Percentiles rank a stretch among this genome's conserved stretches.
phyloP scores from a whole-genome alignment of 1,140 invertebrate species.

The Heliconius hewitsoni region DNA sequence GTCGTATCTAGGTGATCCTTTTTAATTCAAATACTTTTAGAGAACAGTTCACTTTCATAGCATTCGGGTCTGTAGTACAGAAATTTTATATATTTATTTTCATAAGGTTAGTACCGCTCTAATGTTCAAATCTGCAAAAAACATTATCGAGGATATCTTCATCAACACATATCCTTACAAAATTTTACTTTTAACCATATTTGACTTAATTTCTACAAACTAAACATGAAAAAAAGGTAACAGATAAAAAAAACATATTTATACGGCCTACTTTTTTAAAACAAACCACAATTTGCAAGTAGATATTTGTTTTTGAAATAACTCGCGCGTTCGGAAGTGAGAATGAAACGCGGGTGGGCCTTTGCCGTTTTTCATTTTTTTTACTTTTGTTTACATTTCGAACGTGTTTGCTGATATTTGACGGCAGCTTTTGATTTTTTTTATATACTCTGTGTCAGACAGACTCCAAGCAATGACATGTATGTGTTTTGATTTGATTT shows the following conservation, averaged over 20 bases:
- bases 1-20: too few relatives aligned
- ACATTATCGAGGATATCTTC: background rate
- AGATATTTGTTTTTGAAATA: slow-evolving; percentile 31
- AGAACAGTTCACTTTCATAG: too few relatives aligned
- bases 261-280: slow-evolving; percentile 28
- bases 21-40: too few relatives aligned
- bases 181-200: background rate
- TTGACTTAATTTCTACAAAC: background rate
- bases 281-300: slow-evolving; percentile 25
- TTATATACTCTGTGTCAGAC: background rate
- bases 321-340: slow-evolving; percentile 31
- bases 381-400: slow-evolving; percentile 15
- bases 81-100: too few relatives aligned
- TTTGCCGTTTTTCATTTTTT: slow-evolving; percentile 22
- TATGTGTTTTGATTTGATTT: slow-evolving; percentile 13
- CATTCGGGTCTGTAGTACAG: too few relatives aligned
- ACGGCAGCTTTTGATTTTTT: slow-evolving; percentile 23
- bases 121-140: background rate
- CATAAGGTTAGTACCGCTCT: background rate
- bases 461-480: slow-evolving; percentile 12
- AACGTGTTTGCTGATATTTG: slow-evolving; percentile 27
- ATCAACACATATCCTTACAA: background rate
- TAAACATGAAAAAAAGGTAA: slow-evolving; percentile 4
- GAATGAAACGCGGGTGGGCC: slow-evolving; percentile 29
- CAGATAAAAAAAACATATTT: slow-evolving; percentile 25